Evolutionary conservation across 2,888 invertebrate species (phyloP).

Genomic region (Neoaliturus tenellus): DNA sequence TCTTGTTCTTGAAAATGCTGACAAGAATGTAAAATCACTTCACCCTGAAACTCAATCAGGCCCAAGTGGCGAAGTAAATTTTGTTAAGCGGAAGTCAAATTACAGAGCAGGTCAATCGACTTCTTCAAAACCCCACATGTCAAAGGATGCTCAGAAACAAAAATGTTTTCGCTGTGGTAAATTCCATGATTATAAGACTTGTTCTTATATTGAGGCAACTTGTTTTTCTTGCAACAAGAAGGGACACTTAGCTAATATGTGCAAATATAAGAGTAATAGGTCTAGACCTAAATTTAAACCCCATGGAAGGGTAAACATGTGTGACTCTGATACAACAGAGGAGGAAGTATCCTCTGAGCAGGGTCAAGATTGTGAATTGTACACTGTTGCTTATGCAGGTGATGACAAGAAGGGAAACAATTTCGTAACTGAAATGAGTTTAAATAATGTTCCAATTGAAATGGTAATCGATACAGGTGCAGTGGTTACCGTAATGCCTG

Average conservation of each 20-base stretch:
- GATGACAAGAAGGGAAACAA: background rate
- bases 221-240: background rate
- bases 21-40: background rate
- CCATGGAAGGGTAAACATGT: background rate
- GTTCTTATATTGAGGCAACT: background rate
- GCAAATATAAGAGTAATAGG: background rate
- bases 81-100: background rate
- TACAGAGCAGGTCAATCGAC: background rate
- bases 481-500: no score
- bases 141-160: background rate
- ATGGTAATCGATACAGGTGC: no score
- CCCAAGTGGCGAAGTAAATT: background rate
- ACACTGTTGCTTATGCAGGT: constrained; percentile 4
- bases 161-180: background rate
- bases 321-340: background rate
- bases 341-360: background rate
- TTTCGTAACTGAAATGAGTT: background rate
- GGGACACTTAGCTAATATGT: background rate
- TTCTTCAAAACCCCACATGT: background rate
- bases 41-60: background rate
- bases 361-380: background rate
- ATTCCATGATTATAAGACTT: background rate
- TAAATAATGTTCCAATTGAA: no score
- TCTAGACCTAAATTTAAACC: background rate
- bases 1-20: constrained; percentile 5